phyloP scores from a whole-genome alignment of 2,888 invertebrate genomes.

The Cylindroiulus punctatus region DNA sequence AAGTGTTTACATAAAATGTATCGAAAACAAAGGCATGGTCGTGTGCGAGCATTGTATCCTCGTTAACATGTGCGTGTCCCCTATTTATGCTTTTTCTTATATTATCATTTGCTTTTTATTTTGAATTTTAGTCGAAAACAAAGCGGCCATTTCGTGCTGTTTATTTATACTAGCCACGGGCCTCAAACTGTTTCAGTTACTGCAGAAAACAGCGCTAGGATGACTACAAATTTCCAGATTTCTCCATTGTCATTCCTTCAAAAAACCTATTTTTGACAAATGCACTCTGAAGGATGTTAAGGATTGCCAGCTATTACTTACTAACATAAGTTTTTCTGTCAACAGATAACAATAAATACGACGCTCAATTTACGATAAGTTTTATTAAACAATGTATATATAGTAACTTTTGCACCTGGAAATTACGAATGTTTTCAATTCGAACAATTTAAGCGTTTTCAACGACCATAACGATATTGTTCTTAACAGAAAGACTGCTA shows the following conservation, averaged over 20 bases:
- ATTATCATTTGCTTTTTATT: conserved; percentile 42
- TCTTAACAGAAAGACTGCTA: no score
- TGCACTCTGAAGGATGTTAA: background rate
- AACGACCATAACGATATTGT: no score
- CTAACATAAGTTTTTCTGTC: background rate
- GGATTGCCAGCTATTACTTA: background rate
- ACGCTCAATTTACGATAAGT: no score
- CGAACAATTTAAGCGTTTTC: no score
- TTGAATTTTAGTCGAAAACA: conserved; percentile 40
- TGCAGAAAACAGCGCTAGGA: background rate
- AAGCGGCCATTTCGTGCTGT: background rate
- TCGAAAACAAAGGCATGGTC: background rate
- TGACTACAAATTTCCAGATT: conserved; percentile 10
- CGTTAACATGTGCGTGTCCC: conserved; percentile 18
- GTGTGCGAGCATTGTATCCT: conserved; percentile 5
- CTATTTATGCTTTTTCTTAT: conserved; percentile 1
- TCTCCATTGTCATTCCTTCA: background rate
- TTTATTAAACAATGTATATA: no score
- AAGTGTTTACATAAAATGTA: conserved; percentile 43
- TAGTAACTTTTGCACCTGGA: no score
- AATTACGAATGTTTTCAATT: no score
- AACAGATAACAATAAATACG: no score
- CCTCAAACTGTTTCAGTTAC: background rate
- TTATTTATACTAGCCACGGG: background rate
- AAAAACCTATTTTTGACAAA: background rate